Base-by-base conservation (phyloP, 2,888 invertebrate genomes). In the Chloromyia formosa region DNA sequence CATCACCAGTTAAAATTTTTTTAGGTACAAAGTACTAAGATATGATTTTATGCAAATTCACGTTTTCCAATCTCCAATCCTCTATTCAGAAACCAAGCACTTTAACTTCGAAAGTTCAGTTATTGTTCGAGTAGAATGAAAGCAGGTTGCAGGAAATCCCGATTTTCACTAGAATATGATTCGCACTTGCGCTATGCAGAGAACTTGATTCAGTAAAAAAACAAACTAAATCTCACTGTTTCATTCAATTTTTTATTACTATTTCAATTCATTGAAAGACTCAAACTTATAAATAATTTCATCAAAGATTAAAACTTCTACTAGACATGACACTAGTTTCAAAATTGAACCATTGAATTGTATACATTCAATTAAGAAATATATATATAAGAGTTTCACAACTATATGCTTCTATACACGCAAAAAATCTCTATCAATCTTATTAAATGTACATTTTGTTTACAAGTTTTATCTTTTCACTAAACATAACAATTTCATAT, bases 401-500 rank as follows among this genome's bases (percentile, higher is more conserved):
- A 62, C 62, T 16, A 40, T 27, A 20, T 27, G 12, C 4, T 62
- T 40, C 35, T 35, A 56, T 3, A 62, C 62, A 62, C 40, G 16
- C 62, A 35, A 62, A 62, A 62, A 62, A 40, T 62, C 35, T 62
- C 16, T 62, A 49, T 3, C 18, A 20, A 4, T 56, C 20, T 9
- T 5, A 56, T 12, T 49, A 49, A 49, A 49, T 49, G 3, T 49
- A 49, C 49, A 49, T 49, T 49, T 49, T 49, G 3, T 35, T 35
- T 35, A 35, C 27, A 35, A 35, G 27, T 49, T 49, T 49, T 49
- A 49, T 12, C 12, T 49, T 49, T 66, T 40, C 12, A 35, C 66
- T 22, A 66, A 66, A 66, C 66, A 49, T 35, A 66, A 66, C 66
- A 66, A 12, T 4, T 40, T 18, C 14, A 45, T 20, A 66, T 66